Evolutionary conservation across 2,888 invertebrate species (phyloP), one percentile per base, ranked within the genome.

Genomic region (Campoplex capitator): DNA sequence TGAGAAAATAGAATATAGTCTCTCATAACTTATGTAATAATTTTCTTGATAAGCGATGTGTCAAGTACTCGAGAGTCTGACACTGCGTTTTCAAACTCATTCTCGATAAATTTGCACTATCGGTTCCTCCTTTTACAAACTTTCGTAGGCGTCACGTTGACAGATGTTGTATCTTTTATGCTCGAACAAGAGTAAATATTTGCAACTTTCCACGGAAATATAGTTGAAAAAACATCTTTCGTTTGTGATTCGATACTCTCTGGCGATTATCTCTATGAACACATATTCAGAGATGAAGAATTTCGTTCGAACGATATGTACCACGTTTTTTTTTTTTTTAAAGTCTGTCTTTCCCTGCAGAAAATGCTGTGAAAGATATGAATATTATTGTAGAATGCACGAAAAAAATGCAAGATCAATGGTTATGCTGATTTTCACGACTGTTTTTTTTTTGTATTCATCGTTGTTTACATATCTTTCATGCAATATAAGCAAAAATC

Each of bases 11-110:
- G 38, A 48, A 18, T 38, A 65, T 28, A 73, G 70, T 56, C 38
- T 58, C 16, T 45, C n/a, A 65, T n/a, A 84, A 86, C 80, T 86
- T 86, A 74, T 32, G 67, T 73, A 62, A 81, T 81, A 86, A 84
- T 77, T 86, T 81, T 79, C 56, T 62, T 68, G 84, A 84, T 77
- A 84, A 65, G 58, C 76, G 42, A 32, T 23, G 58, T 54, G 70
- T 75, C 65, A 76, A 83, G 65, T 79, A 79, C 54, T 51, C 56
- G 42, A 42, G 42, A 51, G 56, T 78, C 13, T 32, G 58, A 68
- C 71, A 62, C 67, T 51, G 73, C 54, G 38, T 75, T n/a, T 45
- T 65, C 62, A 51, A 75, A 75, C 54, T 70, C 68, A 68, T 86
- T 54, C 42, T 75, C 75, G 75, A 83, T 70, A 70, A 75, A 83